phyloP scores from a whole-genome alignment of 2,888 invertebrate genomes.

The Terebella lapidaria region DNA sequence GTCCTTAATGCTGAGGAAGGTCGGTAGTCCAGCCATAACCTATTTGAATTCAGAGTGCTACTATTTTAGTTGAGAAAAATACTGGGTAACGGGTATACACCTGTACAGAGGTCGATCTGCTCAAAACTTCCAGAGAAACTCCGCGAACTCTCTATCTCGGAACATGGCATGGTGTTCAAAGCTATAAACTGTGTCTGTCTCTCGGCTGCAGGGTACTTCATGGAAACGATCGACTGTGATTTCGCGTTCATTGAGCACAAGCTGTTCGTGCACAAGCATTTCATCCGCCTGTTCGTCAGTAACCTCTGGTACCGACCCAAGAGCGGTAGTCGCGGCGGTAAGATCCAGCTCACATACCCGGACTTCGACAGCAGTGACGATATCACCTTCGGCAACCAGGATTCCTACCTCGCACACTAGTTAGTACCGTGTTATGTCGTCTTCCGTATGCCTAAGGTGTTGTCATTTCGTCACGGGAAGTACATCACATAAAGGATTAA shows the following conservation, averaged over 20 bases:
- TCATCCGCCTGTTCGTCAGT: constrained; percentile 29
- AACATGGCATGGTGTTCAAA: too few species aligned
- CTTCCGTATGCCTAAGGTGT: neutral
- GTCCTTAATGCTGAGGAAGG: constrained; percentile 24
- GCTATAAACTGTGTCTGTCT: too few species aligned
- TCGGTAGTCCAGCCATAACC: too few species aligned
- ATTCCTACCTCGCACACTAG: neutral
- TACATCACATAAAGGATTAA: too few species aligned
- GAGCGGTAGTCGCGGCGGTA: constrained; percentile 12
- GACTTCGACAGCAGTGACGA: constrained; percentile 6
- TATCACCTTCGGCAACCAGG: constrained; percentile 2
- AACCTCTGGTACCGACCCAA: constrained; percentile 22
- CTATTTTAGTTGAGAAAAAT: too few species aligned
- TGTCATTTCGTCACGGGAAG: too few species aligned
- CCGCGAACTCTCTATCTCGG: too few species aligned
- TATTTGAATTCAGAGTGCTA: too few species aligned
- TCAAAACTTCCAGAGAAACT: too few species aligned
- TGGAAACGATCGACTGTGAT: constrained; percentile 27
- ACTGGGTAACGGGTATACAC: too few species aligned
- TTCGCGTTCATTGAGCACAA: constrained; percentile 27
- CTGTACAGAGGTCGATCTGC: too few species aligned
- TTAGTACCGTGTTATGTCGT: neutral
- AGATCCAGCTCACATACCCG: constrained; percentile 10
- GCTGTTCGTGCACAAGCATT: constrained; percentile 32
- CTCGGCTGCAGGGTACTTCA: constrained; percentile 26